phyloP scores from a whole-genome alignment of 2,797 vertebrate genomes.

The Enteromius mattozi region DNA sequence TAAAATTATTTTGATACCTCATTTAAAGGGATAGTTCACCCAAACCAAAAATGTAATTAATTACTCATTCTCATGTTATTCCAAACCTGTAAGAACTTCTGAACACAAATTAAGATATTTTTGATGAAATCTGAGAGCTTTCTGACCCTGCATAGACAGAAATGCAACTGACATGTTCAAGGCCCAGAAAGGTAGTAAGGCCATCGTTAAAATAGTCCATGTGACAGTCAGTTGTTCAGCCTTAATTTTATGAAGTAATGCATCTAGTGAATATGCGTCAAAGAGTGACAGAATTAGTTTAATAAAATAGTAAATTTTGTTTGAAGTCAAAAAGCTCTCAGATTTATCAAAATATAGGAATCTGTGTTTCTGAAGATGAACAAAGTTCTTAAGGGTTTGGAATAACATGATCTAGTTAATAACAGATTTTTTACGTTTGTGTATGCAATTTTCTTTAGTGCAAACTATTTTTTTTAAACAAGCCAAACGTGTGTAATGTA shows the following conservation, averaged over 20 bases:
- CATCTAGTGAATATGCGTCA: not conserved
- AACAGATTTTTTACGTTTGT: not conserved
- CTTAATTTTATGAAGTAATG: not conserved
- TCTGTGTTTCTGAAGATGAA: not conserved
- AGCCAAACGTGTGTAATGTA: not conserved
- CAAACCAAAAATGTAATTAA: not conserved
- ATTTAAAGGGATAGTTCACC: not conserved
- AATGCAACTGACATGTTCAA: not conserved
- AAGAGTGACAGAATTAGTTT: no score
- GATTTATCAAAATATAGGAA: not conserved
- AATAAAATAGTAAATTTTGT: not conserved
- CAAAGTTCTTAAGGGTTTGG: no score
- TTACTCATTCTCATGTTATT: not conserved
- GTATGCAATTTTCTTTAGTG: not conserved
- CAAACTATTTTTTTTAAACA: not conserved
- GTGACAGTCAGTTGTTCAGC: not conserved
- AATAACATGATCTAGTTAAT: not conserved
- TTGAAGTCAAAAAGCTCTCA: not conserved
- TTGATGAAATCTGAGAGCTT: not conserved
- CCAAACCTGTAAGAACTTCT: not conserved
- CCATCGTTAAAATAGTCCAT: not conserved
- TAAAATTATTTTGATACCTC: not conserved
- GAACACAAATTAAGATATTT: not conserved
- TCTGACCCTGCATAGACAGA: not conserved
- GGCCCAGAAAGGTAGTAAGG: not conserved